phyloP scores from a whole-genome alignment of 2,113 vertebrate species.

The Sciurus niger region DNA sequence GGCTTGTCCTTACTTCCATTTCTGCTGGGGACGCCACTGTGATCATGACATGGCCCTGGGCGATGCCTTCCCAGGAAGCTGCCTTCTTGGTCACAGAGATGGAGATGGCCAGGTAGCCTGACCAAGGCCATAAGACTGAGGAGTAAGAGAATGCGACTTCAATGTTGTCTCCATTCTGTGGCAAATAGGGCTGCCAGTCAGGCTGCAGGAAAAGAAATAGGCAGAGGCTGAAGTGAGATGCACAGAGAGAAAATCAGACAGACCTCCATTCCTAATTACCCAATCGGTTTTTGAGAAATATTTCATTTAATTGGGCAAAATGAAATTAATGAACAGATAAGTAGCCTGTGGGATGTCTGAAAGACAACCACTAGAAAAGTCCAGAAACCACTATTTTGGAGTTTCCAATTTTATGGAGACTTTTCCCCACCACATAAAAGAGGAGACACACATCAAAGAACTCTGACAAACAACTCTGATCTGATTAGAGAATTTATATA shows the following conservation, averaged over 20 bases:
- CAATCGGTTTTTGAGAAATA: background rate
- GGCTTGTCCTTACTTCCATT: slow-evolving; percentile 90
- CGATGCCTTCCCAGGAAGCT: slow-evolving; percentile 97
- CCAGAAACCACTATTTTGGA: background rate
- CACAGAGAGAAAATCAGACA: background rate
- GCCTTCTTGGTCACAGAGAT: slow-evolving; percentile 99
- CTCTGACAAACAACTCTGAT: background rate
- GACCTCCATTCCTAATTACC: background rate
- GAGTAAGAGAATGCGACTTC: slow-evolving; percentile 98
- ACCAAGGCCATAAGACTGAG: slow-evolving; percentile 97
- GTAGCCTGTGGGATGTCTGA: background rate
- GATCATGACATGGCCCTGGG: slow-evolving; percentile 98
- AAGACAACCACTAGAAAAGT: background rate
- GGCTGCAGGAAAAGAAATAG: slow-evolving; percentile 89
- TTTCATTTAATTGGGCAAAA: background rate
- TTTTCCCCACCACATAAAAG: background rate
- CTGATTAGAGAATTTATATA: background rate
- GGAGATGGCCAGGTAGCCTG: slow-evolving; percentile 98
- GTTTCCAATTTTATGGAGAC: background rate
- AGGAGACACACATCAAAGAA: no score
- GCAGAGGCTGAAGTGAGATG: background rate
- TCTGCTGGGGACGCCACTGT: slow-evolving; percentile 96
- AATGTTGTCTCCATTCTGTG: slow-evolving; percentile 97
- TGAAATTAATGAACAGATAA: background rate
- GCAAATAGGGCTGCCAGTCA: slow-evolving; percentile 98